phyloP scores from a whole-genome alignment of 1,140 invertebrate species.

The Macrostomum lignano region DNA sequence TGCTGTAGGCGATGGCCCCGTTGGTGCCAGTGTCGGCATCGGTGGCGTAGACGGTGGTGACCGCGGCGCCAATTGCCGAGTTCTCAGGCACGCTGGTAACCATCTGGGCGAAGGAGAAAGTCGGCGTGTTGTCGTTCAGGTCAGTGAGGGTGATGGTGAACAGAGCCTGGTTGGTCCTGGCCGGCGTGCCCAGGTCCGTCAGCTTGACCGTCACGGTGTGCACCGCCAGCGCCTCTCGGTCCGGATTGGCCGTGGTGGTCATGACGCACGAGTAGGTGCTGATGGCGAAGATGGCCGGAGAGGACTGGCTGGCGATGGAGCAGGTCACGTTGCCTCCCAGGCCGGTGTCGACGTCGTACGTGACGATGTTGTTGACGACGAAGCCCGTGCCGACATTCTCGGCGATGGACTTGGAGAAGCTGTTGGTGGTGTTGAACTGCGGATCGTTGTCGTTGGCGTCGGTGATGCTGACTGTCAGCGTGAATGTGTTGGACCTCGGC shows the following conservation, averaged over 20 bases:
- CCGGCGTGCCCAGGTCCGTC: constrained; percentile 32
- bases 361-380: constrained; percentile 37
- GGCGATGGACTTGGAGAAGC: constrained; percentile 45
- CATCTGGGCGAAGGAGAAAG: no score
- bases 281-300: no score
- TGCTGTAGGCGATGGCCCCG: constrained; percentile 33
- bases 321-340: no score
- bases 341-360: no score
- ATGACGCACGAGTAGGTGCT: no score
- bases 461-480: no score
- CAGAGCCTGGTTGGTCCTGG: constrained; percentile 39
- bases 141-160: constrained; percentile 46
- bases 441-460: constrained; percentile 49
- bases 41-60: constrained; percentile 20
- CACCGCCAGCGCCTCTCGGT: constrained; percentile 54
- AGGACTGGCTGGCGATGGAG: constrained; percentile 51
- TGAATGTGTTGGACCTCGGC: constrained; percentile 40
- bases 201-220: constrained; percentile 61
- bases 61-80: constrained; percentile 32
- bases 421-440: constrained; percentile 44
- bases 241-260: constrained; percentile 44
- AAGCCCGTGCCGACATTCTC: no score
- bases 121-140: constrained; percentile 69
- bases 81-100: constrained; percentile 48
- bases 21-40: no score